These are phyloP conservation scores for Zaprionus vittiger DNA, from an alignment of 1,140 invertebrate species.

Conservation along the genomic window DNA sequence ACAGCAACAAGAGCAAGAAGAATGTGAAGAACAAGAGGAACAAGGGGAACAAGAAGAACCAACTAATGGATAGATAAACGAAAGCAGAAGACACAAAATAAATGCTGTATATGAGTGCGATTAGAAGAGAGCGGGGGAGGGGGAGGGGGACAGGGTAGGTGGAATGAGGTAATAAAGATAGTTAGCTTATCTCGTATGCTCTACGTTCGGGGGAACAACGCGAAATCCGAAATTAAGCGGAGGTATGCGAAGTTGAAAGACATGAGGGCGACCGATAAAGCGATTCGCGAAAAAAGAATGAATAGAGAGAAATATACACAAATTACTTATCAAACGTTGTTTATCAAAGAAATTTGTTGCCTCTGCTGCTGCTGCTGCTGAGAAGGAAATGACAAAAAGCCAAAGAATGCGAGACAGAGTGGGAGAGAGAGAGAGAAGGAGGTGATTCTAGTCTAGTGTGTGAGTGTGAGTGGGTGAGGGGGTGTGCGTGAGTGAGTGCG, in stretches of 20 bases:
- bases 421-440: slow-evolving; percentile 2
- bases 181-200: slow-evolving; percentile 33
- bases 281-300: slow-evolving; percentile 21
- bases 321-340: slow-evolving; percentile 51
- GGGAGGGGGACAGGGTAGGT: neutral
- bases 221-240: slow-evolving; percentile 21
- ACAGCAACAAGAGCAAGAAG: slow-evolving; percentile 3
- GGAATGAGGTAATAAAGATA: no score
- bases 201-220: slow-evolving; percentile 6
- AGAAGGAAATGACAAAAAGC: slow-evolving; percentile 59
- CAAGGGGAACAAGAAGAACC: neutral
- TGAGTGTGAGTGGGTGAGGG: slow-evolving; percentile 17
- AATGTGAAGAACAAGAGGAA: neutral
- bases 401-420: slow-evolving; percentile 53
- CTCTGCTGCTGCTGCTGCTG: slow-evolving; percentile 8
- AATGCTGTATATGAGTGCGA: neutral
- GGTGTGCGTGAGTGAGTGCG: slow-evolving; percentile 43
- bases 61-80: slow-evolving; percentile 9
- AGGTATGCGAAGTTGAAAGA: slow-evolving; percentile 26
- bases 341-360: slow-evolving; percentile 43
- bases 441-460: neutral
- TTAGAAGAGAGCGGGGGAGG: neutral
- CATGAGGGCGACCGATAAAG: slow-evolving; percentile 18
- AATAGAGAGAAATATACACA: slow-evolving; percentile 15
- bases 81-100: slow-evolving; percentile 1